Percentiles rank a stretch among this genome's conserved stretches.
Evolutionary conservation across 2,797 vertebrate species (phyloP).

Genomic region (Podarcis lilfordi): DNA sequence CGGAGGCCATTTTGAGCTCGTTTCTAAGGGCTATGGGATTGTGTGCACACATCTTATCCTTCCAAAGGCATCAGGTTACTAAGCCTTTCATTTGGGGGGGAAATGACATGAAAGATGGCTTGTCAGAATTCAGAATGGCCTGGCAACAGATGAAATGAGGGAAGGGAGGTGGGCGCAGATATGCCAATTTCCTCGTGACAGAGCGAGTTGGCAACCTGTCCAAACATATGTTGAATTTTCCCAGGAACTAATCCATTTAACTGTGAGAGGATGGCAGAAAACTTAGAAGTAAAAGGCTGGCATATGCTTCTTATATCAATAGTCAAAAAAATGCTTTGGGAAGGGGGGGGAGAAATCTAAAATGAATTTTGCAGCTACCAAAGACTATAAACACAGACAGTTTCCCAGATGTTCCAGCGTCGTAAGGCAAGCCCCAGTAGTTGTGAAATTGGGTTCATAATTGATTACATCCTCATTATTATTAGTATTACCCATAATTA

Average conservation of each 20-base stretch:
- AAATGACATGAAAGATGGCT: constrained; percentile 34
- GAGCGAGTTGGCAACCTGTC: constrained; percentile 36
- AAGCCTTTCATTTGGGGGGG: constrained; percentile 20
- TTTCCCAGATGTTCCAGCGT: constrained; percentile 18
- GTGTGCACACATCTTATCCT: background rate
- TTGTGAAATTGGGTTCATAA: background rate
- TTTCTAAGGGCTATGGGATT: constrained; percentile 22
- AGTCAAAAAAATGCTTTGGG: constrained; percentile 5
- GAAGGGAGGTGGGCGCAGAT: background rate
- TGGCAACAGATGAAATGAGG: constrained; percentile 28
- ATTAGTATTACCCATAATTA: constrained; percentile 10
- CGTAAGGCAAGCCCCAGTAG: background rate
- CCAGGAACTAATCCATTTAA: constrained; percentile 14
- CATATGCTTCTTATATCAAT: background rate
- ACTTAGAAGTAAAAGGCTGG: constrained; percentile 19
- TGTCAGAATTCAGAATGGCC: constrained; percentile 20
- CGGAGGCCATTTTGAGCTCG: constrained; percentile 41
- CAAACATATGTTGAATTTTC: constrained; percentile 31
- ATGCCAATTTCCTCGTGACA: constrained; percentile 37
- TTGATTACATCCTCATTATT: constrained; percentile 10
- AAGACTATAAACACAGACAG: constrained; percentile 10
- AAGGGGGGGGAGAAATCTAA: constrained; percentile 6
- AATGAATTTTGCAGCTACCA: background rate
- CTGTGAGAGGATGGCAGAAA: constrained; percentile 8
- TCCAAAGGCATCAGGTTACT: constrained; percentile 17